Conservation (phyloP, 1,140 invertebrate species). For the Brachystomella parvula region DNA sequence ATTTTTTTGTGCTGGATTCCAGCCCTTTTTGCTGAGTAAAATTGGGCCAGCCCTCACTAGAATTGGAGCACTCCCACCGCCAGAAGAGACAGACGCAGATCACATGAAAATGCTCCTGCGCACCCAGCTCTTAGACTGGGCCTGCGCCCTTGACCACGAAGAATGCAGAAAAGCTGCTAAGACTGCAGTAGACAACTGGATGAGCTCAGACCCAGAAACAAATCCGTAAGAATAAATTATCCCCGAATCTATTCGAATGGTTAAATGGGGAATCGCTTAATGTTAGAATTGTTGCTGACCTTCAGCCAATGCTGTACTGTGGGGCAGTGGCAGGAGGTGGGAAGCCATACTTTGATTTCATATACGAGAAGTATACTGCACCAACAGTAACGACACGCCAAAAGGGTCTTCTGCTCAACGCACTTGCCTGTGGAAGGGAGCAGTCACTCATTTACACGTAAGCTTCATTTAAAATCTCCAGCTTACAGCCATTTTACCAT, state of each 20-base stretch:
- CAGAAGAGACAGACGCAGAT: conserved; percentile 13
- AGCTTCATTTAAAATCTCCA: background rate
- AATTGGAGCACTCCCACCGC: conserved; percentile 21
- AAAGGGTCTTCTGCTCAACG: conserved; percentile 3
- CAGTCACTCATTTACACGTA: background rate
- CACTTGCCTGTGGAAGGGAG: conserved; percentile 6
- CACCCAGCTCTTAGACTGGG: conserved; percentile 22
- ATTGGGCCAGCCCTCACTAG: conserved; percentile 18
- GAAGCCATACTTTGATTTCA: background rate
- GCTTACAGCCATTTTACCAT: background rate
- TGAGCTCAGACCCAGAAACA: conserved; percentile 4
- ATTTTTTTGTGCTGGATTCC: background rate
- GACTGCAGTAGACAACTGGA: conserved; percentile 13
- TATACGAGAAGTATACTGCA: background rate
- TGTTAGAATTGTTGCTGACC: background rate
- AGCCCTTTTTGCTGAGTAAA: conserved; percentile 18
- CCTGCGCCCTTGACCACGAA: conserved; percentile 14
- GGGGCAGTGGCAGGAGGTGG: conserved; percentile 3
- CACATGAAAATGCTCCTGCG: conserved; percentile 15
- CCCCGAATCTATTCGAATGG: background rate
- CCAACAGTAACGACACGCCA: background rate
- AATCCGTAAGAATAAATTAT: conserved; percentile 16
- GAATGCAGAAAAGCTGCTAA: conserved; percentile 18
- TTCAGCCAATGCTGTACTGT: conserved; percentile 13
- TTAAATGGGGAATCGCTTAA: no score